These are phyloP conservation scores for Cheilosia vernalis DNA, from an alignment of 2,888 invertebrate species.

Conservation along the genomic window DNA sequence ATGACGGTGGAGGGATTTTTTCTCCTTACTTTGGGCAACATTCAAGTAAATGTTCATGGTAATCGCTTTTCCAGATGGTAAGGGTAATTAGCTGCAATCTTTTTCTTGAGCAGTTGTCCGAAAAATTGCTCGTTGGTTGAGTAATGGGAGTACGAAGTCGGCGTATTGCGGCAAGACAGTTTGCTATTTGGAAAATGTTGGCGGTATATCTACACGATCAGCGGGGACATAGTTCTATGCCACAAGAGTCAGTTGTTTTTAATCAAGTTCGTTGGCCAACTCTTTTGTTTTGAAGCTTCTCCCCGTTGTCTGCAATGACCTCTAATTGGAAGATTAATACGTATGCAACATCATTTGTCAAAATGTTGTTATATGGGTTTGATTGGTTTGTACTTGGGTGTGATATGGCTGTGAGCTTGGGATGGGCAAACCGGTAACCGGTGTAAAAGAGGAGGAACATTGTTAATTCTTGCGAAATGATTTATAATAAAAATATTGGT, in stretches of 20 bases:
- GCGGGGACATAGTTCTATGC: slow-evolving; percentile 16
- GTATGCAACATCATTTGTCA: slow-evolving; percentile 28
- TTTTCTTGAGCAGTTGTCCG: slow-evolving; percentile 26
- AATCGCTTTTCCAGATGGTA: slow-evolving; percentile 40
- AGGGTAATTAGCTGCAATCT: slow-evolving; percentile 55
- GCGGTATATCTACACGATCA: not conserved
- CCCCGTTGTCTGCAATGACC: slow-evolving; percentile 22
- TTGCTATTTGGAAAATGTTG: slow-evolving; percentile 18
- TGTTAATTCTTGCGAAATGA: too few relatives aligned
- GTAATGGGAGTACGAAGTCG: slow-evolving; percentile 28
- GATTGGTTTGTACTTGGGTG: not conserved
- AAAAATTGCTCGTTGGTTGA: slow-evolving; percentile 30
- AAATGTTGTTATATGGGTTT: not conserved
- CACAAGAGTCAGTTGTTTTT: slow-evolving; percentile 30
- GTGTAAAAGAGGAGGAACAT: too few relatives aligned
- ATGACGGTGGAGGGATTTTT: slow-evolving; percentile 23
- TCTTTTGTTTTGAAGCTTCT: slow-evolving; percentile 39
- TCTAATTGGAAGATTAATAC: slow-evolving; percentile 8
- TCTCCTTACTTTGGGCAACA: slow-evolving; percentile 16
- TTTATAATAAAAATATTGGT: too few relatives aligned
- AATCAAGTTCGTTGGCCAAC: slow-evolving; percentile 51
- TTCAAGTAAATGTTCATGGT: slow-evolving; percentile 24
- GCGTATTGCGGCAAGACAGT: slow-evolving; percentile 19
- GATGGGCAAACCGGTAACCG: not conserved
- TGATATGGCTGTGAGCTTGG: not conserved